Evolutionary conservation across 2,797 vertebrate genomes (phyloP).

Genomic region (Acomys russatus): DNA sequence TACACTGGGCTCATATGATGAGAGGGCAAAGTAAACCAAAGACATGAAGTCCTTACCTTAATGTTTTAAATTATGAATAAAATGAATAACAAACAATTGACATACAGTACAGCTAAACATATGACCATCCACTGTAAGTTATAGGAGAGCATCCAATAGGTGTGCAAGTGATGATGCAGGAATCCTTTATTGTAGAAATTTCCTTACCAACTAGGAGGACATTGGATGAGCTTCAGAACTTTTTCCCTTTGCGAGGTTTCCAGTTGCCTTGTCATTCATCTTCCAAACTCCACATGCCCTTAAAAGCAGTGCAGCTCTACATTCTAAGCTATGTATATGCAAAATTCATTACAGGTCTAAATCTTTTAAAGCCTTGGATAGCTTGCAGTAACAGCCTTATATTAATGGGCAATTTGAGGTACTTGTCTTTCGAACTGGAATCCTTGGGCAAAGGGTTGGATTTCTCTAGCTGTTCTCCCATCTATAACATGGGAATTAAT

Average conservation of each 20-base stretch:
- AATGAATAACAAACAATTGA: slow-evolving; percentile 18
- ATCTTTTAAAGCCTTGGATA: background rate
- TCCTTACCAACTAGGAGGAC: background rate
- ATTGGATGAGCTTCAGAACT: background rate
- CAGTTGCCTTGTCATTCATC: background rate
- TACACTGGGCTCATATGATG: background rate
- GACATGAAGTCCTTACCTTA: background rate
- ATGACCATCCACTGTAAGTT: background rate
- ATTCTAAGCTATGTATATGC: background rate
- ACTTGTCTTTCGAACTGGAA: slow-evolving; percentile 16
- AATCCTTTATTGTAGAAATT: slow-evolving; percentile 8
- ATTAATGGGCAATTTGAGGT: background rate
- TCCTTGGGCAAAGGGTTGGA: background rate
- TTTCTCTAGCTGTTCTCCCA: slow-evolving; percentile 21
- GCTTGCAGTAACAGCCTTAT: background rate
- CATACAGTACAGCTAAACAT: background rate
- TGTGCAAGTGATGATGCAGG: background rate
- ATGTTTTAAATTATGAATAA: slow-evolving; percentile 22
- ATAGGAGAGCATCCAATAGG: background rate
- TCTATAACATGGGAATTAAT: slow-evolving; percentile 43
- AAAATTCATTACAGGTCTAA: slow-evolving; percentile 30
- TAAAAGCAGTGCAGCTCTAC: background rate
- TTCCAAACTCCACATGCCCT: background rate
- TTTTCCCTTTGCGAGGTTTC: slow-evolving; percentile 13
- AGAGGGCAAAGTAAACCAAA: background rate